These are phyloP conservation scores for Neosilurus hyrtlii DNA, from an alignment of 2,797 vertebrate genomes.

Conservation along the genomic window DNA sequence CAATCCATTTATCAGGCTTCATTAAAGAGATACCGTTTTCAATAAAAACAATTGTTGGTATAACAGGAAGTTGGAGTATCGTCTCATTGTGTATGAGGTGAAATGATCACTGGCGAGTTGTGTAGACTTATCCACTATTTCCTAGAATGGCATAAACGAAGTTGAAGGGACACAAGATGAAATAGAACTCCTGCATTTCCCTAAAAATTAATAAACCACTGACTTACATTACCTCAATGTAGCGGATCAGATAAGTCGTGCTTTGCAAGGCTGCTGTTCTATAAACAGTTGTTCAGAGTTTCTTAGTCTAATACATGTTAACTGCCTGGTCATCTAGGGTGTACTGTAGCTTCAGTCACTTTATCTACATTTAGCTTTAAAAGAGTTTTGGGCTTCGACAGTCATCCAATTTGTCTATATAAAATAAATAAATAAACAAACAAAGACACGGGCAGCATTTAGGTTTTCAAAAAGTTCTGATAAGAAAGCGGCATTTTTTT, in stretches of 20 bases:
- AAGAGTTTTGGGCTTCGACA: too few species aligned
- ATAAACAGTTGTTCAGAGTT: not conserved
- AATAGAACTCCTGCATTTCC: not conserved
- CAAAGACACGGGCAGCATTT: too few species aligned
- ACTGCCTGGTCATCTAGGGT: too few species aligned
- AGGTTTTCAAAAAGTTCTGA: too few species aligned
- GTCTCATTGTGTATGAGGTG: not conserved
- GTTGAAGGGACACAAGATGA: not conserved
- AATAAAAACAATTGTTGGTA: slow-evolving; percentile 27
- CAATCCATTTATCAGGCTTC: slow-evolving; percentile 51
- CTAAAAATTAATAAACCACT: not conserved
- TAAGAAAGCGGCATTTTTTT: too few species aligned
- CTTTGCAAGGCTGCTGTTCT: not conserved
- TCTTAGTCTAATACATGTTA: not conserved
- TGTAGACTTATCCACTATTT: not conserved
- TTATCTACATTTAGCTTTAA: too few species aligned
- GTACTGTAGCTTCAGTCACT: too few species aligned
- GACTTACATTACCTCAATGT: not conserved
- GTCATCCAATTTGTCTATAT: too few species aligned
- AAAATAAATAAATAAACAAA: too few species aligned
- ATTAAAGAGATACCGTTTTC: slow-evolving; percentile 49
- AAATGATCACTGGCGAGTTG: slow-evolving; percentile 33
- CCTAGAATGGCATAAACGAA: not conserved
- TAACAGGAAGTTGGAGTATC: slow-evolving; percentile 35
- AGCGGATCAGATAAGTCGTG: not conserved